Evolutionary conservation across 2,888 invertebrate species (phyloP), one percentile per base, ranked within the genome.

Genomic region (Caenorhabditis plicata): DNA sequence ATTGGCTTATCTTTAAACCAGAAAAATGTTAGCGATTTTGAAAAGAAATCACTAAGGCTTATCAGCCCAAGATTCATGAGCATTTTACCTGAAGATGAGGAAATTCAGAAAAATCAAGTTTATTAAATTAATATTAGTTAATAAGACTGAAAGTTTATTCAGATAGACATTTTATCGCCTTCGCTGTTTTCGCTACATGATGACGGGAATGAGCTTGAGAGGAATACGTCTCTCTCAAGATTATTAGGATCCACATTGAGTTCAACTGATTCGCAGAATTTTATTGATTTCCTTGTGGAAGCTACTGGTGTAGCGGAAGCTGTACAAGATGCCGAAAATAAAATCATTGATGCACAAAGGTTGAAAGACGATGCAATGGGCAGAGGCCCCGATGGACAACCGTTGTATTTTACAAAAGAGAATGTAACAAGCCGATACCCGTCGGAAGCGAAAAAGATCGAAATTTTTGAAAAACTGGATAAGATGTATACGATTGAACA

Each of bases 351-450:
- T 4, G 42, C 29, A 9, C 25, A 35, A 23, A 26, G 29, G 22
- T 20, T 15, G 25, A 32, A 20, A 4, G 32, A 33, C 26, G 22
- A 20, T 2, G 43, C 8, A 9, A 49, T 40, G 41, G 25, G 41
- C 19, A 33, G 44, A 20, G 57, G 60, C 17, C 58, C 56, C 7
- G 46, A 55, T 40, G 66, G 64, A 2, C 55, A 66, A 40, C 62
- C 54, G 23, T 33, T 75, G 13, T 76, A 73, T 42, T 74, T 75
- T 35, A 72, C 73, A 0, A 74, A 74, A 38, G 52, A 74, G 40
- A 77, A 75, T 46, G 57, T 71, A 0, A 72, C 67, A 11, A 56
- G 55, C 33, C 40, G 48, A 4, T 46, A 50, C 19, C 57, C 51
- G 4, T 27, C 50, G 9, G 66, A 73, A 41, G 60, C 57, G 4